Base-by-base conservation (phyloP, 2,113 vertebrate genomes). In the Mustela lutreola region DNA sequence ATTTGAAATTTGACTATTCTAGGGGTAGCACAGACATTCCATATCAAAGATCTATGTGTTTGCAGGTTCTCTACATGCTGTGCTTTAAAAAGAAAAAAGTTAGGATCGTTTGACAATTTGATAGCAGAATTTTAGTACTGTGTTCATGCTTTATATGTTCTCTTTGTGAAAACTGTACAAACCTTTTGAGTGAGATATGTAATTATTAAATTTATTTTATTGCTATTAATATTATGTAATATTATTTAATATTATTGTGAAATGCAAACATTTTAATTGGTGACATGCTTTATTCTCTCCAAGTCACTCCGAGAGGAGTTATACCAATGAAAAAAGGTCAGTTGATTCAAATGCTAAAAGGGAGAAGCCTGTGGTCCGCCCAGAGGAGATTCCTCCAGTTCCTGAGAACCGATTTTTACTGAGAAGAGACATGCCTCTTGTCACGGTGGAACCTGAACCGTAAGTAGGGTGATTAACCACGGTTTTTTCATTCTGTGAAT, bases 371-470 rank as follows among this genome's bases (percentile, higher is more conserved):
- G 99, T 99, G 14, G 99, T 99, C 86, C 99, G 99, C 73, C 99
- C 99, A 12, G 99, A 99, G 98, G 99, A 99, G 98, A 99, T 99
- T 94, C 99, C 99, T 80, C 99, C 99, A 2, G 99, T 99, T 96
- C 99, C 99, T 22, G 99, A 99, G 98, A 99, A 99, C 71, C 99
- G 99, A 39, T 99, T 99, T 98, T 98, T 99, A 96, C 99, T 99
- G 16, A 99, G 99, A 95, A 99, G 99, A 97, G 99, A 99, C 96
- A 98, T 99, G 97, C 99, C 99, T 21, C 98, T 98, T 36, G 98
- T 98, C 98, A 98, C 97, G n/a, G 97, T 98, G 76, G 99, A 99
- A 50, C 98, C 99, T 36, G 99, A 99, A 97, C 98, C 97, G 99
- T 99, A 98, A 99, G 99, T 94, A 94, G 31, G 42, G 21, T 50